phyloP scores from a whole-genome alignment of 30 jellyfish, hydroid and myxozoan species.

The Calvadosia cruxmelitensis region DNA sequence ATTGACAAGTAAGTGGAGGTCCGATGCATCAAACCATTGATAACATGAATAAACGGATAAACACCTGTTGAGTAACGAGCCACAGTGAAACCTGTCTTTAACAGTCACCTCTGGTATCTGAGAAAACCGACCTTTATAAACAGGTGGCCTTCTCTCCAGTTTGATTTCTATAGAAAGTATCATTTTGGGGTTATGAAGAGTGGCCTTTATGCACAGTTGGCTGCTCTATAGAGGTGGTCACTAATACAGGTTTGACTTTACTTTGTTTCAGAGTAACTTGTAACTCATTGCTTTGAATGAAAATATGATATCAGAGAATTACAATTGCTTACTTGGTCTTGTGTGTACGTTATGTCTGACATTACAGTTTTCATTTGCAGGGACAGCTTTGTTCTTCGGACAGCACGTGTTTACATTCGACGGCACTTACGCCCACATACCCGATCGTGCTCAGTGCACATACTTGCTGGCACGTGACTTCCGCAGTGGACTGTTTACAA shows the following conservation, averaged over 20 bases:
- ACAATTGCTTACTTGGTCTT: background rate
- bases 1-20: constrained; percentile 31
- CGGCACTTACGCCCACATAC: constrained; percentile 60
- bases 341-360: background rate
- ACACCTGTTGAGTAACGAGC: background rate
- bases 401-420: constrained; percentile 67
- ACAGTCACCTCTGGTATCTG: too few species aligned
- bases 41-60: too few species aligned
- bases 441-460: constrained; percentile 29
- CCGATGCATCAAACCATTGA: too few species aligned
- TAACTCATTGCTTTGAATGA: too few species aligned
- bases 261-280: background rate
- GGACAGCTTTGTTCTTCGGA: constrained; percentile 68
- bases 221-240: too few species aligned
- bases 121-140: too few species aligned
- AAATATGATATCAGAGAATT: too few species aligned
- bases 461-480: constrained; percentile 78
- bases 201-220: too few species aligned
- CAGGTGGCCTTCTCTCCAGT: too few species aligned
- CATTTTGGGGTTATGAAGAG: too few species aligned
- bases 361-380: constrained; percentile 10
- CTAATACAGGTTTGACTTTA: background rate
- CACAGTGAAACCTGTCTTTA: too few species aligned
- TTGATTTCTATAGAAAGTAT: too few species aligned
- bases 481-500: constrained; percentile 41